These are phyloP conservation scores for Lasioglossum pauxillum DNA, from an alignment of 2,888 invertebrate genomes.

Conservation along the genomic window DNA sequence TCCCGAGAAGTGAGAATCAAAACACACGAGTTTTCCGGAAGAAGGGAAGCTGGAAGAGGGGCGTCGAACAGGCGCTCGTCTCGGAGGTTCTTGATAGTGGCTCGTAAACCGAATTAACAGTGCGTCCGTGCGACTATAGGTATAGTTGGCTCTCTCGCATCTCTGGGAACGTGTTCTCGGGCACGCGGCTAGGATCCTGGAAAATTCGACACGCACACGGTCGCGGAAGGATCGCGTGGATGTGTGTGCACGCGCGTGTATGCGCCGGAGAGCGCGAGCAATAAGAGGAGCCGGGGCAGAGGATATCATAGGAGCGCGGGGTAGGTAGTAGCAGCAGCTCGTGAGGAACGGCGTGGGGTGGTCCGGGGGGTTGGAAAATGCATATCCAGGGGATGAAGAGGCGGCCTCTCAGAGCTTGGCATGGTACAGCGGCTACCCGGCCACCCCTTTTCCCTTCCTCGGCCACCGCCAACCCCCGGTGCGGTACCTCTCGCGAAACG, in stretches of 20 bases:
- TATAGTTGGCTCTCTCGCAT: constrained; percentile 32
- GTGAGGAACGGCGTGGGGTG: constrained; percentile 58
- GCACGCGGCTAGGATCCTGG: constrained; percentile 24
- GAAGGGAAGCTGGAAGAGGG: background rate
- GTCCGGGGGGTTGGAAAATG: constrained; percentile 66
- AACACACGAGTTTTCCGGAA: background rate
- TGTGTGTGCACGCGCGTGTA: constrained; percentile 13
- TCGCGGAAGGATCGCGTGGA: background rate
- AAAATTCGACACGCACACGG: constrained; percentile 36
- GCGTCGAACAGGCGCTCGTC: background rate
- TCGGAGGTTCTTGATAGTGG: constrained; percentile 71
- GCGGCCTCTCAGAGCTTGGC: constrained; percentile 70
- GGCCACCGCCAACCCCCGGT: constrained; percentile 29
- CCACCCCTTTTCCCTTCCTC: constrained; percentile 52
- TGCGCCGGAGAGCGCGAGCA: constrained; percentile 60
- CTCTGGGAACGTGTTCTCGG: constrained; percentile 6
- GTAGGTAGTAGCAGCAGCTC: constrained; percentile 42
- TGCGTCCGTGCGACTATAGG: constrained; percentile 48
- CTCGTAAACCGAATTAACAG: constrained; percentile 80
- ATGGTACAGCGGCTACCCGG: constrained; percentile 71
- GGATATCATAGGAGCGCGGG: constrained; percentile 64
- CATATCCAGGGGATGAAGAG: constrained; percentile 75
- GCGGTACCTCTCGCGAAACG: constrained; percentile 71
- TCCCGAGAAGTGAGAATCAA: background rate
- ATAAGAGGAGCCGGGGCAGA: constrained; percentile 70